Percentiles rank a stretch among this genome's conserved stretches.
Conservation (phyloP, 2,113 vertebrate species). For the Jacana jacana region DNA sequence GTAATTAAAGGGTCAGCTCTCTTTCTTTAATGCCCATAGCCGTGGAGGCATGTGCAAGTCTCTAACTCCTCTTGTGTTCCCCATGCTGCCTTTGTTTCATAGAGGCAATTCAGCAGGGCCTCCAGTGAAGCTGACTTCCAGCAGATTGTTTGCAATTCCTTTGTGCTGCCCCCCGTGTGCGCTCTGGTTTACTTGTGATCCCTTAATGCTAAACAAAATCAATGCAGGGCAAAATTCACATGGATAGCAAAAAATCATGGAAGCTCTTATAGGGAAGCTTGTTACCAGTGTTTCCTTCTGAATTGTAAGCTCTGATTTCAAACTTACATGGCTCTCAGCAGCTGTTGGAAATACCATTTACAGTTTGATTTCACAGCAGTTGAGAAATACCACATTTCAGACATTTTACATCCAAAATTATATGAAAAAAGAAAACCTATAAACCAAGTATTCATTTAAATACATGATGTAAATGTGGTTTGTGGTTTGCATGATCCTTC, state of each 20-base stretch:
- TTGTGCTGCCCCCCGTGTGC: neutral
- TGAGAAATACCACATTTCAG: neutral
- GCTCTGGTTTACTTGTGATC: neutral
- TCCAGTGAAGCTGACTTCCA: neutral
- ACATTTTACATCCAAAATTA: neutral
- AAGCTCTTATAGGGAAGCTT: neutral
- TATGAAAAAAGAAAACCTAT: neutral
- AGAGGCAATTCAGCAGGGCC: neutral
- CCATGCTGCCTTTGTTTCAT: neutral
- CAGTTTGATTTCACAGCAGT: neutral
- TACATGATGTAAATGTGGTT: neutral
- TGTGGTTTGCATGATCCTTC: neutral
- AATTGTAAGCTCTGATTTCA: neutral
- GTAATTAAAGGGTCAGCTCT: too few species aligned
- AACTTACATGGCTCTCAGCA: neutral
- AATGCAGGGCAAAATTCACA: neutral
- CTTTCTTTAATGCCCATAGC: too few species aligned
- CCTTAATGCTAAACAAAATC: neutral
- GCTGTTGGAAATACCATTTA: neutral
- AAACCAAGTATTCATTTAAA: neutral
- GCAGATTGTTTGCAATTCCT: neutral
- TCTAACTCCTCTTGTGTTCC: neutral
- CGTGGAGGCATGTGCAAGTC: rapidly evolving
- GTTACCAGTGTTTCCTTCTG: neutral
- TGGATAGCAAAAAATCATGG: neutral